These are phyloP conservation scores for Tragelaphus scriptus DNA, from an alignment of 2,113 vertebrate species.

Conservation along the genomic window DNA sequence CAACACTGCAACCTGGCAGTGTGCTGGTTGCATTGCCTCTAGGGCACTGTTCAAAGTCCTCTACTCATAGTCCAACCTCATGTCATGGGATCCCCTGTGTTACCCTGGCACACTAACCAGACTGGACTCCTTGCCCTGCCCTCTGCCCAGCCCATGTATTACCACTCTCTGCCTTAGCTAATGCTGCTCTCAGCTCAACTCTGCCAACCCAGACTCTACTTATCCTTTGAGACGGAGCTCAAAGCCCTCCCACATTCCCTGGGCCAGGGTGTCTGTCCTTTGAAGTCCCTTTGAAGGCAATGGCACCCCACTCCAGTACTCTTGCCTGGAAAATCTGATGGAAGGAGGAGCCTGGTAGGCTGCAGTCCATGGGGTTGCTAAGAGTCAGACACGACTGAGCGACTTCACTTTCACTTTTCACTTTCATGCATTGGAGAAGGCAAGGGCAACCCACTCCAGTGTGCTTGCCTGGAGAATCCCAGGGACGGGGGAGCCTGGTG, in stretches of 20 bases:
- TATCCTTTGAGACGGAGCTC: background rate
- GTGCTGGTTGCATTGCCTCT: background rate
- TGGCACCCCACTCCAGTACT: too few species aligned
- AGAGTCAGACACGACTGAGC: too few species aligned
- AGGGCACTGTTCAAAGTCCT: background rate
- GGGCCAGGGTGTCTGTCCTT: background rate
- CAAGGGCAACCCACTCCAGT: too few species aligned
- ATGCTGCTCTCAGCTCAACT: background rate
- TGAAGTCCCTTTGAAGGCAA: background rate
- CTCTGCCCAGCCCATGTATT: background rate
- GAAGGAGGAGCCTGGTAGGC: too few species aligned
- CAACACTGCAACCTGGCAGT: background rate
- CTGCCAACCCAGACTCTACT: background rate
- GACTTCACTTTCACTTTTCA: too few species aligned
- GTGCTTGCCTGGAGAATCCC: too few species aligned
- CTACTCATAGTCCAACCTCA: background rate
- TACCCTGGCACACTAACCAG: too few species aligned
- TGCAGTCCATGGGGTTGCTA: too few species aligned
- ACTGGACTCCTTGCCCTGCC: background rate
- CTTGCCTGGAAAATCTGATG: too few species aligned
- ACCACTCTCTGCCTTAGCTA: background rate
- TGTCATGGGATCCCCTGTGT: background rate
- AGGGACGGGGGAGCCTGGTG: too few species aligned
- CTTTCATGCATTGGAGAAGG: too few species aligned
- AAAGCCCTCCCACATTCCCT: background rate